Percentiles rank a stretch among this genome's conserved stretches.
phyloP scores from a whole-genome alignment of 2,797 vertebrate species.

The Oreonectes daqikongensis region DNA sequence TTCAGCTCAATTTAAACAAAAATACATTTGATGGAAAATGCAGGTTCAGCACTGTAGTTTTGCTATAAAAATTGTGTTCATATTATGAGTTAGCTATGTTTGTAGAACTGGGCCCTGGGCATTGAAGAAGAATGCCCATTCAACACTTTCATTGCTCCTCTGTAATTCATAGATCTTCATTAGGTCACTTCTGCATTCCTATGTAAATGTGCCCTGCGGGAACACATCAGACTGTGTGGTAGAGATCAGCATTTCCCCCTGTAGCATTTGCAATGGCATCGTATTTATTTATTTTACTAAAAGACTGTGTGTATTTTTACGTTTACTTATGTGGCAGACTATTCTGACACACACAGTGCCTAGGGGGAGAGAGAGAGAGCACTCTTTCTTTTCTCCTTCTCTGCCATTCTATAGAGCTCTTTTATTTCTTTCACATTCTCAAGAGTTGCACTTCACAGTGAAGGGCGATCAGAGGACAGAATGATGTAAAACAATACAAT shows the following conservation, averaged over 20 bases:
- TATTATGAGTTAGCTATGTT: neutral
- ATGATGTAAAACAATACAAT: conserved; percentile 58
- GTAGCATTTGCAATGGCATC: neutral
- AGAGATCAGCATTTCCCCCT: conserved; percentile 13
- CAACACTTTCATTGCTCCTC: neutral
- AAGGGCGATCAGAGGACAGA: conserved; percentile 58
- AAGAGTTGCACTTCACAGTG: conserved; percentile 44
- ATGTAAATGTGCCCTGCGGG: conserved; percentile 20
- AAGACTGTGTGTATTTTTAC: neutral
- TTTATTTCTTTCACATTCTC: conserved; percentile 33
- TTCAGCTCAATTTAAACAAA: neutral
- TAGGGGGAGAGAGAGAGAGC: neutral
- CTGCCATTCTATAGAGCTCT: conserved; percentile 15
- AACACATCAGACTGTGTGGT: conserved; percentile 16
- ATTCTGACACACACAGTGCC: neutral
- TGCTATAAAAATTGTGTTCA: neutral
- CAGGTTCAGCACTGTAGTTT: neutral
- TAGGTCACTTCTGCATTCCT: conserved; percentile 13
- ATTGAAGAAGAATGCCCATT: conserved; percentile 9
- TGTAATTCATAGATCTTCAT: conserved; percentile 35
- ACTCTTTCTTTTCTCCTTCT: conserved; percentile 22
- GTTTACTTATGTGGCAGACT: conserved; percentile 21
- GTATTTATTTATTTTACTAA: conserved; percentile 16
- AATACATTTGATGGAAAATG: neutral
- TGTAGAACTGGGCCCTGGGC: neutral